These are phyloP conservation scores for Zaprionus tsacasi DNA, from an alignment of 1,140 invertebrate genomes.

Conservation along the genomic window DNA sequence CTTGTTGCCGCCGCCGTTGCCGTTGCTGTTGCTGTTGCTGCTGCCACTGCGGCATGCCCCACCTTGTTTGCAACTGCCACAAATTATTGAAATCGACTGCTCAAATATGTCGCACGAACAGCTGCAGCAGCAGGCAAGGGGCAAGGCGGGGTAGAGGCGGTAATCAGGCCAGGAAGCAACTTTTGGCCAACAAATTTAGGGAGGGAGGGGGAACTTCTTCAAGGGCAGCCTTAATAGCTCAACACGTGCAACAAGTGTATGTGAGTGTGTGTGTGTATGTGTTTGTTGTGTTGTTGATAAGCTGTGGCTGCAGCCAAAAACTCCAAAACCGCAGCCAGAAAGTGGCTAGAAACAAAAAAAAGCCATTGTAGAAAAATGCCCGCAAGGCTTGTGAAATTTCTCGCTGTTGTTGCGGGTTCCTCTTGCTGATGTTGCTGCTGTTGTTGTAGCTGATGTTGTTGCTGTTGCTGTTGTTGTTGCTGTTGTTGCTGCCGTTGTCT, in stretches of 20 bases:
- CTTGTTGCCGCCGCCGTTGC: slow-evolving; percentile 46
- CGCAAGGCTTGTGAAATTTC: slow-evolving; percentile 78
- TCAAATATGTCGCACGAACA: slow-evolving; percentile 64
- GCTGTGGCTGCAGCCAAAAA: slow-evolving; percentile 26
- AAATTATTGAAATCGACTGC: slow-evolving; percentile 74
- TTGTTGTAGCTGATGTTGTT: slow-evolving; percentile 27
- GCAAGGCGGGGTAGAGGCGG: no score
- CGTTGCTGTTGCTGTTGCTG: not conserved
- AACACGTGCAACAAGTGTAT: not conserved
- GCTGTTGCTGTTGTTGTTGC: slow-evolving; percentile 17
- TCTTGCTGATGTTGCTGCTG: slow-evolving; percentile 16
- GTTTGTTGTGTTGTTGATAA: slow-evolving; percentile 25
- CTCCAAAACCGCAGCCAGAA: slow-evolving; percentile 44
- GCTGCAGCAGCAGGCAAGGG: slow-evolving; percentile 12
- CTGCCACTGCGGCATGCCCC: no score
- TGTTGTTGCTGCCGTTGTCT: slow-evolving; percentile 48
- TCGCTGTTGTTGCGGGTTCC: slow-evolving; percentile 12
- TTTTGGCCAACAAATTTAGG: slow-evolving; percentile 15
- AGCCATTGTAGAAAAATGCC: slow-evolving; percentile 64
- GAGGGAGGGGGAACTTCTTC: not conserved
- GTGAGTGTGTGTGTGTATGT: slow-evolving; percentile 18
- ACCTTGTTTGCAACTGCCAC: slow-evolving; percentile 37
- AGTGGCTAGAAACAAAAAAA: slow-evolving; percentile 17
- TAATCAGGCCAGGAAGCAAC: not conserved
- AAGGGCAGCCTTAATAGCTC: slow-evolving; percentile 15